Evolutionary conservation across 1,140 invertebrate genomes (phyloP).

Genomic region (Bombus impatiens): DNA sequence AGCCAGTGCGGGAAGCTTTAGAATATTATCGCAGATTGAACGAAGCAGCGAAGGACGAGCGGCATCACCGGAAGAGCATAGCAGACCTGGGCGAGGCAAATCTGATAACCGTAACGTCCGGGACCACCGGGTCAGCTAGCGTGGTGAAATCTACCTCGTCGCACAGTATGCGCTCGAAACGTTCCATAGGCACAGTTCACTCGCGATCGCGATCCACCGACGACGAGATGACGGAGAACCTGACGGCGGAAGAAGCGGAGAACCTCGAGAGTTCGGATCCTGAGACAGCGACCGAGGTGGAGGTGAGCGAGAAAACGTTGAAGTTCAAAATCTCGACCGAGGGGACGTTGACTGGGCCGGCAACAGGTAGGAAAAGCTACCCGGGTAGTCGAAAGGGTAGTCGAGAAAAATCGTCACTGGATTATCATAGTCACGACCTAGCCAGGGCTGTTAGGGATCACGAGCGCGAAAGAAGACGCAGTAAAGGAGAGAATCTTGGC

Average conservation of each 20-base stretch:
- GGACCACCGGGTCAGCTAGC: conserved; percentile 46
- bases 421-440: conserved; percentile 79
- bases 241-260: conserved; percentile 84
- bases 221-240: conserved; percentile 81
- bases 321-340: conserved; percentile 90
- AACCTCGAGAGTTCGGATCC: conserved; percentile 86
- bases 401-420: conserved; percentile 81
- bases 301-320: conserved; percentile 89
- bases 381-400: conserved; percentile 85
- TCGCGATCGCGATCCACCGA: conserved; percentile 80
- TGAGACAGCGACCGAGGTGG: conserved; percentile 89
- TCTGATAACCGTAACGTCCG: background rate
- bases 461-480: conserved; percentile 74
- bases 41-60: conserved; percentile 85
- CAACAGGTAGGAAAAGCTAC: conserved; percentile 83
- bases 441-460: conserved; percentile 77
- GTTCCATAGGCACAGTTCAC: conserved; percentile 72
- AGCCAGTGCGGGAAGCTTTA: conserved; percentile 83
- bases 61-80: conserved; percentile 85
- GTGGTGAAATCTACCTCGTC: conserved; percentile 83
- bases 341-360: conserved; percentile 75
- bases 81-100: conserved; percentile 79
- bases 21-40: conserved; percentile 86
- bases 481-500: conserved; percentile 73
- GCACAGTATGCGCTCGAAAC: conserved; percentile 83